Base-by-base conservation (phyloP, 2,888 invertebrate species). In the Panopea generosa region DNA sequence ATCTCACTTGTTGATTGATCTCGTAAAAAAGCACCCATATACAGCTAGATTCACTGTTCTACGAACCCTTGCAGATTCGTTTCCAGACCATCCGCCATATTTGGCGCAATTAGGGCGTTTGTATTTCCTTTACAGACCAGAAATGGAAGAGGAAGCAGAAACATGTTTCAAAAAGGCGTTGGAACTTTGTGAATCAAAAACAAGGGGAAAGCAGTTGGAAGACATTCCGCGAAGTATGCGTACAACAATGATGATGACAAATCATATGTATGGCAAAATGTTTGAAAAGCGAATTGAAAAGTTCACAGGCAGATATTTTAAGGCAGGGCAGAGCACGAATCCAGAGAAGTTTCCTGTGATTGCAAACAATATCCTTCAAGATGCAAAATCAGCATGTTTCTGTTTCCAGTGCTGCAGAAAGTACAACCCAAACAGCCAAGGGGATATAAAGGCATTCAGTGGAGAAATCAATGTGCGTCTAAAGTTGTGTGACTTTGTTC, bases 251-350 rank as follows among this genome's bases (percentile, higher is more conserved):
- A 80, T 76, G 65, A 77, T 82, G 66, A 78, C 84, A 2, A 80
- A 77, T 59, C 86, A 86, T 40, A 86, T 85, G 85, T 84, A 73
- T 66, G 86, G 84, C 14, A 63, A 52, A 20, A 65, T 71, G 71
- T 26, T 65, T 26, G 33, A 38, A 14, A 45, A 26, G n/a, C 59
- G 71, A 43, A 65, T 84, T 9, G 33, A 45, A 1, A 75, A 76
- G 27, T 74, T 59, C 22, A 75, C 80, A 11, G 76, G 78, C 2
- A 75, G 53, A 76, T 52, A 20, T 14, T 50, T 43, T 22, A 74
- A 47, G 53, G 68, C 70, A 45, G n/a, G n/a, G 33, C 49, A 29
- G 22, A 18, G 4, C 22, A 47, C 62, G 4, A 16, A 60, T 18
- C 33, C 49, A n/a, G 61, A 55, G 14, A 38, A 72, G 26, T 73